Evolutionary conservation across 2,797 vertebrate species (phyloP).

Genomic region (Coracias cyanogaster): DNA sequence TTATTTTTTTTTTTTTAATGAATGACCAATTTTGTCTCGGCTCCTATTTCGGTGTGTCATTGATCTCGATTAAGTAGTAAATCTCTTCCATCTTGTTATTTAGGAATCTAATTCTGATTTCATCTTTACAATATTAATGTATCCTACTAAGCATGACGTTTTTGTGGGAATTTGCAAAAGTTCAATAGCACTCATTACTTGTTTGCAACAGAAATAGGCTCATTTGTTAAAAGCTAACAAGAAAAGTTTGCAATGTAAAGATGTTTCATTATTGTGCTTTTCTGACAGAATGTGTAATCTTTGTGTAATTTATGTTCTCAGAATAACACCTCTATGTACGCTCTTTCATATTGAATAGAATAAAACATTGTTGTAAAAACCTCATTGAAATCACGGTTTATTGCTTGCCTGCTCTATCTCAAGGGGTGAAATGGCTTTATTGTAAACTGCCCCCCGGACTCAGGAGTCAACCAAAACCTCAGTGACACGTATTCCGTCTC

Average conservation of each 20-base stretch:
- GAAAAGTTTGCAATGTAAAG: conserved; percentile 60
- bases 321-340: conserved; percentile 55
- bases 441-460: not conserved
- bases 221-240: conserved; percentile 65
- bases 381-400: not conserved
- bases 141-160: conserved; percentile 61
- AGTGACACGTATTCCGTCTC: not conserved
- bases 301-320: conserved; percentile 68
- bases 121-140: conserved; percentile 49
- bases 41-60: conserved; percentile 58
- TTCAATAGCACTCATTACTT: conserved; percentile 66
- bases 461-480: not conserved
- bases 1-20: conserved; percentile 20
- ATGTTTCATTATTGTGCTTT: conserved; percentile 65
- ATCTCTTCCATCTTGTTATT: conserved; percentile 40
- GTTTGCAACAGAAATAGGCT: conserved; percentile 65
- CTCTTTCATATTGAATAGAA: conserved; percentile 72
- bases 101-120: conserved; percentile 51
- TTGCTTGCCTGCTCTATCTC: not conserved
- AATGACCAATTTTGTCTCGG: conserved; percentile 39
- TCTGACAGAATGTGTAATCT: conserved; percentile 59
- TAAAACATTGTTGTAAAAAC: conserved; percentile 66
- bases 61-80: conserved; percentile 62
- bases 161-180: conserved; percentile 58
- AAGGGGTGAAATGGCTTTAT: not conserved